Percentiles rank a stretch among this genome's conserved stretches.
Evolutionary conservation across 2,888 invertebrate genomes (phyloP).

Genomic region (Dicyrtomina minuta): DNA sequence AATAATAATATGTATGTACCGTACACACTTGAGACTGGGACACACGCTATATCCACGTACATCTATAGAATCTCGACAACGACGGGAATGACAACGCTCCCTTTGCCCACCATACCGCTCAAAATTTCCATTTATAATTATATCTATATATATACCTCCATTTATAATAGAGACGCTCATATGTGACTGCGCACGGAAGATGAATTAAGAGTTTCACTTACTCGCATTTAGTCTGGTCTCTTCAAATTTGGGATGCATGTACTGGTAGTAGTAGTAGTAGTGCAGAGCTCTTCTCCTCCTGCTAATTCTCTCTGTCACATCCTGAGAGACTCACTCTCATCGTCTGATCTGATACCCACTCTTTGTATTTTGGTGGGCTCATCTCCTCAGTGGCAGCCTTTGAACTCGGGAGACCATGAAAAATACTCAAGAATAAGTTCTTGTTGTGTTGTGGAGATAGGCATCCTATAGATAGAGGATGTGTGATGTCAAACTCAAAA

Average conservation of each 20-base stretch:
- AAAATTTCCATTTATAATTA: not conserved
- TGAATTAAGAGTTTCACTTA: not conserved
- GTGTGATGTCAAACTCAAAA: not conserved
- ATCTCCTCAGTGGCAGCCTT: slow-evolving; percentile 3
- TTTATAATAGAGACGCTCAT: not conserved
- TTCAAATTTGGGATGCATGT: not conserved
- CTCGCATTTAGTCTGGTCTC: not conserved
- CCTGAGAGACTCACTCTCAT: too few species aligned
- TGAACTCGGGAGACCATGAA: slow-evolving; percentile 25
- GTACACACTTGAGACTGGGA: not conserved
- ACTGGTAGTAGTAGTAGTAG: not conserved
- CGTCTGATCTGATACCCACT: not conserved
- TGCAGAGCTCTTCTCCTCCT: not conserved
- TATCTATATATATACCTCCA: not conserved
- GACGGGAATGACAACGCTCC: too few species aligned
- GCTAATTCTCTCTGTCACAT: not conserved
- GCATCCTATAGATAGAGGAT: not conserved
- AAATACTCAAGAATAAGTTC: not conserved
- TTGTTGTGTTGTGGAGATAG: too few species aligned
- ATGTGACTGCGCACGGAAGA: not conserved
- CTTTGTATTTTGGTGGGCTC: not conserved
- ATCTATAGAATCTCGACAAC: too few species aligned
- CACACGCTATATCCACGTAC: too few species aligned
- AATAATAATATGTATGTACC: not conserved
- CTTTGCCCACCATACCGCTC: not conserved